Evolutionary conservation across 2,888 invertebrate genomes (phyloP).

Genomic region (Taphrorychus bicolor): DNA sequence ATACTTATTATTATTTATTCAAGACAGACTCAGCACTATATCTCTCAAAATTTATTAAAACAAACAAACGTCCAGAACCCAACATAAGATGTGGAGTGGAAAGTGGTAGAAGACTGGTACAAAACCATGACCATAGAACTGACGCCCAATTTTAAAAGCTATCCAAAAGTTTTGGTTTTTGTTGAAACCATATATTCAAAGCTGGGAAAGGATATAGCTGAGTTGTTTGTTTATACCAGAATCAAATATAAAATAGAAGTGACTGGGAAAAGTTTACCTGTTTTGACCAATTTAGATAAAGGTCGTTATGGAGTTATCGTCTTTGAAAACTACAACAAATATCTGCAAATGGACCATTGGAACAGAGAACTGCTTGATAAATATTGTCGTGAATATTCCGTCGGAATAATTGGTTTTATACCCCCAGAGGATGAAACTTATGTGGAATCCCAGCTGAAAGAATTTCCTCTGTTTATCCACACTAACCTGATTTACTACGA

Average conservation of each 20-base stretch:
- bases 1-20: constrained; percentile 85
- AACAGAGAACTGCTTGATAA: constrained; percentile 95
- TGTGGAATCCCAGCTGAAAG: constrained; percentile 86
- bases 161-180: constrained; percentile 92
- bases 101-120: constrained; percentile 64
- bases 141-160: constrained; percentile 85
- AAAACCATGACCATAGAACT: constrained; percentile 81
- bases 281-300: constrained; percentile 91
- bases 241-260: constrained; percentile 97
- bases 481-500: constrained; percentile 88
- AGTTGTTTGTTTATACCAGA: constrained; percentile 90
- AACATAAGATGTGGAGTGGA: constrained; percentile 81
- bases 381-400: constrained; percentile 94
- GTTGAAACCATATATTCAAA: constrained; percentile 94
- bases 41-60: constrained; percentile 77
- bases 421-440: constrained; percentile 87
- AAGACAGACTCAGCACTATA: constrained; percentile 81
- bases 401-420: constrained; percentile 80
- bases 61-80: constrained; percentile 81
- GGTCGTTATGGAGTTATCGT: constrained; percentile 96
- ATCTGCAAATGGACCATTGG: constrained; percentile 97
- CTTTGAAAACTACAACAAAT: constrained; percentile 96
- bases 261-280: constrained; percentile 90
- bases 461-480: constrained; percentile 90
- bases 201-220: constrained; percentile 88